Evolutionary conservation across 2,888 invertebrate species (phyloP), one percentile per base, ranked within the genome.

Genomic region (Drosophila ezoana): DNA sequence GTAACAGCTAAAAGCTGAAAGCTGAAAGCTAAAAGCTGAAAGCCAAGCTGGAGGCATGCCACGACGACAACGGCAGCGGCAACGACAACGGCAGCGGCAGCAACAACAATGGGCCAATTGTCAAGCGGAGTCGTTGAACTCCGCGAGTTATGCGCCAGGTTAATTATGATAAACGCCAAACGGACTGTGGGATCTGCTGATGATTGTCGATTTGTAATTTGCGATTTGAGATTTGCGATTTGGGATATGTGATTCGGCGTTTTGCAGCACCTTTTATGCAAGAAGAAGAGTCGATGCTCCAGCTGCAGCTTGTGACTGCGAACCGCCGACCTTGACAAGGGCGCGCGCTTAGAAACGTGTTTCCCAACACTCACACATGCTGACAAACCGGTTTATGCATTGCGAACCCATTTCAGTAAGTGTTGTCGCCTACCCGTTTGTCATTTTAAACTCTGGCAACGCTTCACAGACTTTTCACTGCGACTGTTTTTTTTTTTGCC

Each of bases 281-380:
- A 35, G 48, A 28, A 28, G 28, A 28, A 8, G 28, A 28, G 28
- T 28, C 28, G 8, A 28, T 41, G 67, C 56, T 9, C 11, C 72
- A 60, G 38, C 54, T 59, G 71, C 49, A 67, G 61, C 47, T 43
- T 14, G 54, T 20, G 44, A 44, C 45, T 11, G 44, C 13, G 14
- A 9, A 35, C 10, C 33, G 58, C 43, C 77, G 81, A 83, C 83
- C 83, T 83, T 83, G 83, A 75, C 83, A 86, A 84, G 87, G 87
- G 83, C 83, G 76, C 70, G 61, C 61, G 51, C 57, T 48, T 8
- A 16, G 57, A 77, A 77, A 85, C 82, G 65, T 84, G 81, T 81
- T 83, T 78, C 54, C 66, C 65, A 62, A 67, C 72, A 68, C 53
- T 60, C 62, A 53, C 51, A 14, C 44, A 40, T 16, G 40, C 16